These are phyloP conservation scores for Channa striata DNA, from an alignment of 2,797 vertebrate species.

Conservation along the genomic window DNA sequence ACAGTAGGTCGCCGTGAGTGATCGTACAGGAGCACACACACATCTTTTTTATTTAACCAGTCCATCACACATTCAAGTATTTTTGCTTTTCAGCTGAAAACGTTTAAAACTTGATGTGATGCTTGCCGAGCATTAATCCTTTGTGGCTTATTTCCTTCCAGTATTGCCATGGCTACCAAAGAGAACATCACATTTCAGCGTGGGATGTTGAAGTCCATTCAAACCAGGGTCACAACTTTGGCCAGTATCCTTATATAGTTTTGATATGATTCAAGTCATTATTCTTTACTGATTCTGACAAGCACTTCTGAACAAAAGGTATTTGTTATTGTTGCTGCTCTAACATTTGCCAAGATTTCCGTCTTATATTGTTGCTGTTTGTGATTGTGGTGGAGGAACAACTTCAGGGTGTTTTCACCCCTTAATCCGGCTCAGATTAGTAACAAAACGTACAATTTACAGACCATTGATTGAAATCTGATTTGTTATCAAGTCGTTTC, in stretches of 20 bases:
- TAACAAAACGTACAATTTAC: too few relatives aligned
- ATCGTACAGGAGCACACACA: too few relatives aligned
- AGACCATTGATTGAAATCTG: too few relatives aligned
- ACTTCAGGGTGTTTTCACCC: too few relatives aligned
- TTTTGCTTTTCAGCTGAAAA: background rate
- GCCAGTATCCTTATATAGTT: conserved; percentile 93
- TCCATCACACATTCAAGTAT: background rate
- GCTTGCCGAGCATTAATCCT: conserved; percentile 28
- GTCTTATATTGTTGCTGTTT: background rate
- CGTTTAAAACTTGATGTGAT: conserved; percentile 28
- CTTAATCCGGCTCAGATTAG: too few relatives aligned
- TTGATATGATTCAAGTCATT: conserved; percentile 4
- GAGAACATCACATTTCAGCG: conserved; percentile 98
- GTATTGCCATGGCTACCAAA: conserved; percentile 98
- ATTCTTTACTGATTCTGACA: too few relatives aligned
- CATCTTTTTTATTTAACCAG: conserved; percentile 37
- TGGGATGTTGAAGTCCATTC: conserved; percentile 95
- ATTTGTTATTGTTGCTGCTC: background rate
- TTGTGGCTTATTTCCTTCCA: conserved; percentile 63
- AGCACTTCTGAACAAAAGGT: too few relatives aligned
- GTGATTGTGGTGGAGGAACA: background rate
- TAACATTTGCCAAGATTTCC: background rate
- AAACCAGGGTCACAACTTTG: conserved; percentile 96
- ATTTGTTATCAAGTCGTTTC: too few relatives aligned
- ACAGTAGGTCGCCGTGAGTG: background rate